Conservation (phyloP, 2,113 vertebrate species). For the Etia nguti region DNA sequence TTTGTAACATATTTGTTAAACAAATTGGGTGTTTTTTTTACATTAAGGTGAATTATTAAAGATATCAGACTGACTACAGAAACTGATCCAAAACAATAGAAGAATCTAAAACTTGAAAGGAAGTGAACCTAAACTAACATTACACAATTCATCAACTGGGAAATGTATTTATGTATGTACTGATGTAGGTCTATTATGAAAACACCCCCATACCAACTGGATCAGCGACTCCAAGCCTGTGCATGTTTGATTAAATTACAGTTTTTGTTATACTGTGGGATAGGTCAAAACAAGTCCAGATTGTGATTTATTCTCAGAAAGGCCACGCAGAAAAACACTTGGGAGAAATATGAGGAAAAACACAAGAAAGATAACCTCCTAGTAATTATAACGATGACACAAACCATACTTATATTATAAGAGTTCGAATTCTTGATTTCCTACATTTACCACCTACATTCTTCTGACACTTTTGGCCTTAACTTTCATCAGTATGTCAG, state of each 20-base stretch:
- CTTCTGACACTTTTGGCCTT: not conserved
- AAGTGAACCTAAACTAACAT: not conserved
- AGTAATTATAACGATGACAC: not conserved
- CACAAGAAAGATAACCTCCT: not conserved
- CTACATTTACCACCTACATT: not conserved
- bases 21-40: not conserved
- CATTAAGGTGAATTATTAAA: not conserved
- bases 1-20: not conserved
- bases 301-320: not conserved
- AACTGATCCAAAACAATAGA: not conserved
- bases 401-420: not conserved
- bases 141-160: not conserved
- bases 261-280: not conserved
- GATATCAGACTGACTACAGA: not conserved
- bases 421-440: not conserved
- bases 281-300: not conserved
- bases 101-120: not conserved
- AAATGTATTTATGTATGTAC: not conserved
- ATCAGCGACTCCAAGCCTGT: not conserved
- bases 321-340: not conserved
- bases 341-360: not conserved
- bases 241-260: not conserved
- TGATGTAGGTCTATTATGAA: not conserved
- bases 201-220: not conserved
- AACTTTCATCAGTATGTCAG: not conserved